Evolutionary conservation across 2,888 invertebrate genomes (phyloP).

Genomic region (Drosophila vallismaia): DNA sequence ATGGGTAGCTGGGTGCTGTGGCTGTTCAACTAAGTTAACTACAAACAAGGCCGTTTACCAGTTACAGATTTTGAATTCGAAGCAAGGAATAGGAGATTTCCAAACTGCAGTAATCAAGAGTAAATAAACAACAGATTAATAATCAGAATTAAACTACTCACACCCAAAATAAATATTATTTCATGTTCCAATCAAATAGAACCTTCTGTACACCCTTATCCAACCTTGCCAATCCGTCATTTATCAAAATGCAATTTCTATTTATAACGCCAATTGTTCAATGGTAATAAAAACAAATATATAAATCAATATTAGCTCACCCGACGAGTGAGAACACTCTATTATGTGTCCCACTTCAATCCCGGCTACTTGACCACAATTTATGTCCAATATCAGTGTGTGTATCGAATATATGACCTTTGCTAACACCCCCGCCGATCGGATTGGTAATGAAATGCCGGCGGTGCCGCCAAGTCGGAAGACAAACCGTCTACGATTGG

Average conservation of each 20-base stretch:
- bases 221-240: not conserved
- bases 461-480: conserved; percentile 13
- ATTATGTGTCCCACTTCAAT: conserved; percentile 22
- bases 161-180: not conserved
- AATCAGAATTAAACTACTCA: no score
- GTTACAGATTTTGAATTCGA: not conserved
- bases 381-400: conserved; percentile 29
- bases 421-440: conserved; percentile 6
- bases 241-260: conserved; percentile 14
- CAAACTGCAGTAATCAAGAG: not conserved
- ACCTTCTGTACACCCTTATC: not conserved
- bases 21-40: not conserved
- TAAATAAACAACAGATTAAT: not conserved
- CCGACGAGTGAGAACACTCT: conserved; percentile 21
- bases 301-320: conserved; percentile 15
- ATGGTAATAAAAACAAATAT: conserved; percentile 15
- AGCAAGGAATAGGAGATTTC: not conserved
- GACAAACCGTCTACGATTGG: conserved; percentile 41
- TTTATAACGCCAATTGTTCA: conserved; percentile 17
- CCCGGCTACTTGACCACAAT: conserved; percentile 6
- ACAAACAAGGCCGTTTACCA: not conserved
- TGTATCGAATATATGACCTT: conserved; percentile 14
- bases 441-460: conserved; percentile 18
- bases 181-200: not conserved
- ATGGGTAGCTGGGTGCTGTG: conserved; percentile 5